Evolutionary conservation across 1,140 invertebrate genomes (phyloP), one percentile per base, ranked within the genome.

Genomic region (Dreissena rostriformis): DNA sequence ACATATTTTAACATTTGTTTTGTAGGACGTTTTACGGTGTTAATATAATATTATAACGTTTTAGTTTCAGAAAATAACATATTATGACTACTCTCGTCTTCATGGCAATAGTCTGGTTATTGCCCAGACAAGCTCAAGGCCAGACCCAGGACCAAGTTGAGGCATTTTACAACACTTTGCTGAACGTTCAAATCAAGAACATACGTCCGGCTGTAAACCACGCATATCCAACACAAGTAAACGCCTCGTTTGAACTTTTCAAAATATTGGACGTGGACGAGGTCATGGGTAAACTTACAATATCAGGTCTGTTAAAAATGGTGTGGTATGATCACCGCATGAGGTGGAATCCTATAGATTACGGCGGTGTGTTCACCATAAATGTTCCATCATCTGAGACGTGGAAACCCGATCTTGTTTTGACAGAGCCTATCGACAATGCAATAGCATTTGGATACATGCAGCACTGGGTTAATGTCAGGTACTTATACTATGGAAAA

Each of bases 361-460:
- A 87, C 49, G 72, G 72, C 22, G 72, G 66, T 0, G 67, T 66
- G 10, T 29, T 49, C 4, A 17, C n/a, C 19, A 57, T 57, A 28
- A 82, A 14, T 8, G 26, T 85, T 19, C 29, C 57, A 17, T 51
- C 77, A 65, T 28, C 52, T 14, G 71, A 85, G 22, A 57, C 85
- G 11, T 87, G 86, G 86, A 83, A 79, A 72, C 86, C 86, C 53
- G 77, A 87, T 29, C 12, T 85, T 1, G 63, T 83, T 14, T 28
- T 85, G 1, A 55, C 39, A 0, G 80, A 87, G 51, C 72, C 77
- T 6, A 22, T 85, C 17, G 70, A 80, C 15, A 57, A 76, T 19
- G 67, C 77, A 51, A 55, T 71, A 61, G 66, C 82, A 51, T 26
- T 87, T 68, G 84, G 86, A 4, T 71, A 53, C 12, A 29, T 67